Conservation (phyloP, 2,797 vertebrate species). For the Amblyraja radiata region DNA sequence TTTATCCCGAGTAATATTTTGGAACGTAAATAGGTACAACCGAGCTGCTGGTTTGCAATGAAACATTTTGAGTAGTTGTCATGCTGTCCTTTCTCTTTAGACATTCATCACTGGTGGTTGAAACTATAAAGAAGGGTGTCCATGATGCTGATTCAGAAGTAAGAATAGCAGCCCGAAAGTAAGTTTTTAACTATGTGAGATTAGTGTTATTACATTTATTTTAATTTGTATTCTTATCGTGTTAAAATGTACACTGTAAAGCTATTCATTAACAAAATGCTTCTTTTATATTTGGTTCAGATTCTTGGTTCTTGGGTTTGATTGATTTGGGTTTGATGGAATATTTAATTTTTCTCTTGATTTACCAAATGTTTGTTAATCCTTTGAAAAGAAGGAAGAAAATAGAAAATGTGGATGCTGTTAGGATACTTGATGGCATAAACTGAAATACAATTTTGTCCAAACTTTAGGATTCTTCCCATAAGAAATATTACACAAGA, state of each 20-base stretch:
- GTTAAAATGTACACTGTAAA: neutral
- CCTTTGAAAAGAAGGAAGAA: too few species aligned
- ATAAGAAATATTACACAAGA: neutral
- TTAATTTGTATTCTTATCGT: neutral
- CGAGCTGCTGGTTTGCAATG: neutral
- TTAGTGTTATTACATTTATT: neutral
- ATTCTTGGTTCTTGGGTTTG: too few species aligned
- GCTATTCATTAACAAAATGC: neutral
- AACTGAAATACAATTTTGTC: neutral
- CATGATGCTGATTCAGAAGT: constrained; percentile 95
- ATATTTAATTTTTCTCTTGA: neutral
- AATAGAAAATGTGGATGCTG: neutral
- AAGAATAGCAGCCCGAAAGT: constrained; percentile 93
- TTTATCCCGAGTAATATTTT: constrained; percentile 3
- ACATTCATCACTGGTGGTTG: constrained; percentile 87
- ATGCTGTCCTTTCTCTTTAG: constrained; percentile 55
- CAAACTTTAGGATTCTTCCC: neutral
- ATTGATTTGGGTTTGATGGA: neutral
- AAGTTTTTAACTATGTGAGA: constrained; percentile 53
- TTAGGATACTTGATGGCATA: neutral
- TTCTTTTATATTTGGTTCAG: too few species aligned
- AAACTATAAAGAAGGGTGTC: constrained; percentile 96
- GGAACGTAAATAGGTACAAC: neutral
- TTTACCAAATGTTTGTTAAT: too few species aligned
- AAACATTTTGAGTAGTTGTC: constrained; percentile 2